Percentiles rank a stretch among this genome's conserved stretches.
phyloP scores from a whole-genome alignment of 2,797 vertebrate genomes.

The Gila robusta region DNA sequence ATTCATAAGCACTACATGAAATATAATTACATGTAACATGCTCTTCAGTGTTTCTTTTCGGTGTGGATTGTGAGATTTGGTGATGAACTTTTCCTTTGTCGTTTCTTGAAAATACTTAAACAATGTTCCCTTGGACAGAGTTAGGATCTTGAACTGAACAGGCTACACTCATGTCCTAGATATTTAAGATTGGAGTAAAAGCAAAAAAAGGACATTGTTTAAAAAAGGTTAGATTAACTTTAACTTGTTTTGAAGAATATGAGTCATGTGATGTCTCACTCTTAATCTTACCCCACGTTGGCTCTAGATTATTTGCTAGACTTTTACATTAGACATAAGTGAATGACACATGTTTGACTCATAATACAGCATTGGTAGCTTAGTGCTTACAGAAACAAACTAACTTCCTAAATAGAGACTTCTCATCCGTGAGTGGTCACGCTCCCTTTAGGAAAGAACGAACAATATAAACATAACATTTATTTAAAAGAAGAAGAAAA shows the following conservation, averaged over 20 bases:
- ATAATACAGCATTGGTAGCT: background rate
- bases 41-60: slow-evolving; percentile 18
- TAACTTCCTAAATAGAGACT: background rate
- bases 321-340: background rate
- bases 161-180: background rate
- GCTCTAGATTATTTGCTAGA: background rate
- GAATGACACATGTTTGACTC: slow-evolving; percentile 20
- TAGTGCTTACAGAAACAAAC: background rate
- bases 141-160: background rate
- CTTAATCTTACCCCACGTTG: background rate
- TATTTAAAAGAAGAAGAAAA: background rate
- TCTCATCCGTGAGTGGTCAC: background rate
- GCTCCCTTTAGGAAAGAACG: background rate
- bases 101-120: background rate
- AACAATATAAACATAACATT: background rate
- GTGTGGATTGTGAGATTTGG: background rate
- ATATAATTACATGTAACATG: slow-evolving; percentile 37
- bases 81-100: background rate
- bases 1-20: slow-evolving; percentile 56
- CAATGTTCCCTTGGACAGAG: background rate
- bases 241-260: slow-evolving; percentile 1
- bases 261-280: background rate
- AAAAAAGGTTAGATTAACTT: background rate
- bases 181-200: background rate
- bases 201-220: background rate